Evolutionary conservation across 2,113 vertebrate species (phyloP).

Genomic region (Nettapus auritus): DNA sequence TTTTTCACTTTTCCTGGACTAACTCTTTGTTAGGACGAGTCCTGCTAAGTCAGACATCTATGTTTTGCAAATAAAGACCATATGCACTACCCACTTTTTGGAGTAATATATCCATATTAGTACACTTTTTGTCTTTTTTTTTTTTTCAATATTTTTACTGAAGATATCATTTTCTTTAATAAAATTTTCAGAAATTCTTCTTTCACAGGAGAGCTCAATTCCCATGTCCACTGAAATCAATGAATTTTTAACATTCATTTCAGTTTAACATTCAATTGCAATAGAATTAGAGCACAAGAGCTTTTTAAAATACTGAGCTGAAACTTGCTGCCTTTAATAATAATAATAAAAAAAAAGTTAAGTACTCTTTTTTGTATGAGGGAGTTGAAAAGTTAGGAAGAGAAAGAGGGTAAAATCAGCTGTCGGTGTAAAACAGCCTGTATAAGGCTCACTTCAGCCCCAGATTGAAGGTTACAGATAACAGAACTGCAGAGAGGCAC

Average conservation of each 20-base stretch:
- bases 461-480: background rate
- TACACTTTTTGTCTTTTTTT: background rate
- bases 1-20: conserved; percentile 12
- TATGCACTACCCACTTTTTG: background rate
- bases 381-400: background rate
- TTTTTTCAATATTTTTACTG: background rate
- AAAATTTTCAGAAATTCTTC: background rate
- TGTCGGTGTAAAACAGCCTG: background rate
- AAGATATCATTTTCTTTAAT: background rate
- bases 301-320: background rate
- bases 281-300: background rate
- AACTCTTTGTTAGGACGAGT: background rate
- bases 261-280: background rate
- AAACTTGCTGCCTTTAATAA: background rate
- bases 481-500: background rate
- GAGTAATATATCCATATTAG: background rate
- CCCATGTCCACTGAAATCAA: background rate
- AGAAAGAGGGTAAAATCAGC: background rate
- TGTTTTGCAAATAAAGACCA: background rate
- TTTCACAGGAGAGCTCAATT: background rate
- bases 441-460: background rate
- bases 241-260: background rate
- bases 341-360: background rate
- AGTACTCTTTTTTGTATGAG: background rate
- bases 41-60: background rate